Percentiles rank a stretch among this genome's conserved stretches.
Conservation (phyloP, 2,113 vertebrate species). For the Bubo blakistoni region DNA sequence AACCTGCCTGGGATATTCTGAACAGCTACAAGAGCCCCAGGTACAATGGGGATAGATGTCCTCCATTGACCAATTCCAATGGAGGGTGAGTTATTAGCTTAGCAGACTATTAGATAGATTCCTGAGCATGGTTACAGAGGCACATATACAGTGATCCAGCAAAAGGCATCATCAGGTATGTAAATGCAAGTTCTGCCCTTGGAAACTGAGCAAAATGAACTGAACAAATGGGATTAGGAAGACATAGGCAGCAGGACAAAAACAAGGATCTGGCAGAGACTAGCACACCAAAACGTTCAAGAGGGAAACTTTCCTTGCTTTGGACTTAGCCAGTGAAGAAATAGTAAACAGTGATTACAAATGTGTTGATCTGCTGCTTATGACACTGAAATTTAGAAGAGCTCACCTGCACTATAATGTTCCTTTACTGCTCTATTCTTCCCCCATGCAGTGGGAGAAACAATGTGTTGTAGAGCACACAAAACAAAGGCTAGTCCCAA, state of each 20-base stretch:
- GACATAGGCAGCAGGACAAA: background rate
- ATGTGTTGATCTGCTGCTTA: background rate
- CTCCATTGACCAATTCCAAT: background rate
- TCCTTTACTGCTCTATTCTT: background rate
- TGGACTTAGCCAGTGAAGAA: background rate
- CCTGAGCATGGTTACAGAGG: background rate
- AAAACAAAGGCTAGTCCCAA: background rate
- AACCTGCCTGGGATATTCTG: background rate
- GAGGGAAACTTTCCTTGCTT: background rate
- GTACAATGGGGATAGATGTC: background rate
- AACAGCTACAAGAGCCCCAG: background rate
- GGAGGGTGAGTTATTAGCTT: background rate
- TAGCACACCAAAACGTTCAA: background rate
- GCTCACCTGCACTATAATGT: background rate
- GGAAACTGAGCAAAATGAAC: background rate
- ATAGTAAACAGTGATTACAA: background rate
- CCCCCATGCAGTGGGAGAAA: accelerated
- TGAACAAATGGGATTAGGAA: background rate
- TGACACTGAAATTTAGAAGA: background rate
- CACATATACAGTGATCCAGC: background rate
- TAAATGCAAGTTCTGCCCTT: background rate
- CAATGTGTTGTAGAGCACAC: background rate
- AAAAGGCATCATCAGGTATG: background rate
- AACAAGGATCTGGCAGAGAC: background rate
- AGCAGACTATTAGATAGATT: background rate